Evolutionary conservation across 2,888 invertebrate genomes (phyloP).

Genomic region (Temnothorax unifasciatus): DNA sequence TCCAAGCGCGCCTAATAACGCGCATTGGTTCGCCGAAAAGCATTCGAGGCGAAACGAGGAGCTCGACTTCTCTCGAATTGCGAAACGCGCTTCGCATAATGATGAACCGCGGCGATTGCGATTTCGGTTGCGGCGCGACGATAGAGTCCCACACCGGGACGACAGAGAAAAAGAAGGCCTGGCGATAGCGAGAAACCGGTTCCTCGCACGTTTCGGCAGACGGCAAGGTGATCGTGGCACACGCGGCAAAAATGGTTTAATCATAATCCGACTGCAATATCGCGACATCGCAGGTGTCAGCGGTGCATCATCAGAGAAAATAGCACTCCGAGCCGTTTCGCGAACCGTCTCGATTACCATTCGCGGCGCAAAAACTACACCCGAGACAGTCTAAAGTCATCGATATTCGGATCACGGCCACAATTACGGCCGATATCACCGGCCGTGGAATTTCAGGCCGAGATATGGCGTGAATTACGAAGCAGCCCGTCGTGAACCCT

Average conservation of each 20-base stretch:
- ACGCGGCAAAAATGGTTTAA: slow-evolving; percentile 24
- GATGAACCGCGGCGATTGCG: slow-evolving; percentile 20
- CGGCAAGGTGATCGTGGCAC: not conserved
- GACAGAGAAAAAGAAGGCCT: not conserved
- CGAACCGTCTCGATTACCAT: slow-evolving; percentile 47
- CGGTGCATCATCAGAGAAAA: slow-evolving; percentile 67
- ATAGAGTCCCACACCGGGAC: no score
- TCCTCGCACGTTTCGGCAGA: slow-evolving; percentile 11
- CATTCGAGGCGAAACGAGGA: slow-evolving; percentile 33
- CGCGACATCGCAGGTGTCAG: slow-evolving; percentile 64
- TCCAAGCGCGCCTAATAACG: slow-evolving; percentile 6
- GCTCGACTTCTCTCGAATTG: slow-evolving; percentile 43
- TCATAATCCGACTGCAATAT: slow-evolving; percentile 4
- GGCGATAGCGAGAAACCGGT: slow-evolving; percentile 19
- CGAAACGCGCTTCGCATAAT: slow-evolving; percentile 55
- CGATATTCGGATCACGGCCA: slow-evolving; percentile 78
- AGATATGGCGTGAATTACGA: slow-evolving; percentile 34
- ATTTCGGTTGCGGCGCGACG: not conserved
- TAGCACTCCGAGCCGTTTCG: slow-evolving; percentile 67
- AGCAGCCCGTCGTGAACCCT: not conserved
- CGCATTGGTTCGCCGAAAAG: not conserved
- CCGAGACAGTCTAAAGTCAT: slow-evolving; percentile 62
- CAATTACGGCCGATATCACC: slow-evolving; percentile 72
- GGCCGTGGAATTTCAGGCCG: slow-evolving; percentile 42
- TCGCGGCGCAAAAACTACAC: slow-evolving; percentile 39